These are phyloP conservation scores for Poliocrania exsul DNA, from an alignment of 2,797 vertebrate genomes.

Conservation along the genomic window DNA sequence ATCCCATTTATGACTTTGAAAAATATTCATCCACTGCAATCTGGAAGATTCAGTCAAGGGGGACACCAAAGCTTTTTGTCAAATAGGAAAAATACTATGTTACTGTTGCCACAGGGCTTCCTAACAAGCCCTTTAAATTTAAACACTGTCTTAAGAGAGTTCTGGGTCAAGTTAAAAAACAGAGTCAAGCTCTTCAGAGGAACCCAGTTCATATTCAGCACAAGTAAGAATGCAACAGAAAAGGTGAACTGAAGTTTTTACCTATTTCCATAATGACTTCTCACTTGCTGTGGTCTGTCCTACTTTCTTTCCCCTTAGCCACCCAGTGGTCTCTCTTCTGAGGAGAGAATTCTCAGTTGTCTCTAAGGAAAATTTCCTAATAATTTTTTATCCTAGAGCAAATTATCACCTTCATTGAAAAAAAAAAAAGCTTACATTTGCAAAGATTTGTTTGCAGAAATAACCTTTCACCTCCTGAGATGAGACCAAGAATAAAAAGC, in stretches of 20 bases:
- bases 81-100: neutral
- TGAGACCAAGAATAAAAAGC: slow-evolving; percentile 1
- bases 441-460: slow-evolving; percentile 14
- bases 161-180: slow-evolving; percentile 31
- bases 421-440: neutral
- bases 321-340: neutral
- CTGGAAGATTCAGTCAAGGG: neutral
- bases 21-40: neutral
- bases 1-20: neutral
- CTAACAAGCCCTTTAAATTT: neutral
- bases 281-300: slow-evolving; percentile 47
- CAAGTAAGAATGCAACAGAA: neutral
- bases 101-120: neutral
- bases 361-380: neutral
- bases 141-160: slow-evolving; percentile 4
- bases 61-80: neutral
- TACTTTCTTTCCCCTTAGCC: slow-evolving; percentile 27
- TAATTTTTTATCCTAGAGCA: slow-evolving; percentile 3
- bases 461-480: slow-evolving; percentile 27
- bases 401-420: neutral
- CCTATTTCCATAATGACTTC: slow-evolving; percentile 35
- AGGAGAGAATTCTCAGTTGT: neutral
- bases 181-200: neutral
- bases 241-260: slow-evolving; percentile 48
- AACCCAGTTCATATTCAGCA: slow-evolving; percentile 7